phyloP scores from a whole-genome alignment of 2,888 invertebrate species.

The Calameuta pallipes region DNA sequence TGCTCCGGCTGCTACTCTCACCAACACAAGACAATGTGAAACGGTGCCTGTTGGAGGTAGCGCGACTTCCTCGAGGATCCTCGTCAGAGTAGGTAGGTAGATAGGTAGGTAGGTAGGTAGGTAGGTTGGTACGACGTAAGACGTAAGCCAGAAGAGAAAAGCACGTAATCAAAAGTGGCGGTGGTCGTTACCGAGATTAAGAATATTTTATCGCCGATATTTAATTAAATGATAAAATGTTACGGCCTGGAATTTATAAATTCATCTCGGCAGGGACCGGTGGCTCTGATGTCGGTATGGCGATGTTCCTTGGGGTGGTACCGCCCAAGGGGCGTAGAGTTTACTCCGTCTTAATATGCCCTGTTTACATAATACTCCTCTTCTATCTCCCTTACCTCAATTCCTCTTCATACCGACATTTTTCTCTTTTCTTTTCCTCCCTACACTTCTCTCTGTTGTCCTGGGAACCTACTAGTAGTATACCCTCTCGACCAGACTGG shows the following conservation, averaged over 20 bases:
- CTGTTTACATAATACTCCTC: slow-evolving; percentile 29
- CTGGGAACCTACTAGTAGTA: slow-evolving; percentile 6
- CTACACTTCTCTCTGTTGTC: slow-evolving; percentile 12
- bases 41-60: neutral
- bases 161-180: slow-evolving; percentile 30
- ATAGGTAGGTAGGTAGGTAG: neutral
- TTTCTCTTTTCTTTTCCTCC: neutral
- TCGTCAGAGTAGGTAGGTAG: neutral
- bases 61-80: neutral
- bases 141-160: slow-evolving; percentile 1
- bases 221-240: slow-evolving; percentile 53
- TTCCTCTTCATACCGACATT: neutral
- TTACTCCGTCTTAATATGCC: slow-evolving; percentile 23
- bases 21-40: neutral
- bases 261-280: slow-evolving; percentile 31
- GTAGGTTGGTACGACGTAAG: slow-evolving; percentile 2
- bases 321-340: slow-evolving; percentile 15
- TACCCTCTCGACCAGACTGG: slow-evolving; percentile 5
- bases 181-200: slow-evolving; percentile 50
- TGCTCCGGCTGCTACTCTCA: neutral
- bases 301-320: slow-evolving; percentile 2
- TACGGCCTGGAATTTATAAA: slow-evolving; percentile 42
- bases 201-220: slow-evolving; percentile 53
- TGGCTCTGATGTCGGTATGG: slow-evolving; percentile 3
- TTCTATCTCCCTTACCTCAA: slow-evolving; percentile 1